Base-by-base conservation (phyloP, 2,797 vertebrate species). In the Manis pentadactyla region DNA sequence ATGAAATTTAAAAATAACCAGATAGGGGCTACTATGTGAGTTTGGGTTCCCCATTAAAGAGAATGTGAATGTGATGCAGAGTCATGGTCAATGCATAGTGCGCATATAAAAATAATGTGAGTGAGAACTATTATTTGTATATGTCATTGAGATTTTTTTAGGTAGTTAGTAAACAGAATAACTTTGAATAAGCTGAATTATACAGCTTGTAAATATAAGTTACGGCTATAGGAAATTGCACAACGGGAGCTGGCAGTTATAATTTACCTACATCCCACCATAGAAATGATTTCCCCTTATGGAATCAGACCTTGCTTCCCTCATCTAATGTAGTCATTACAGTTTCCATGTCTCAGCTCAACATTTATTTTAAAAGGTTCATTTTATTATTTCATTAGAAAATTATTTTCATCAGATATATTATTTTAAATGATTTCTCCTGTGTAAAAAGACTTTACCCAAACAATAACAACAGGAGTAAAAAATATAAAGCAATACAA, bases 361-460 rank as follows among this genome's bases (percentile, higher is more conserved):
- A 57, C 10, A 51, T 79, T 90, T 71, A 92, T 66, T 89, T 90
- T 85, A n/a, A 94, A 78, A 87, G 23, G 18, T 91, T 94, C n/a
- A 82, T 75, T 87, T 92, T 87, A 42, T 90, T 87, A 92, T 94
- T 95, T 96, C 17, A 92, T 71, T 91, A 75, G 7, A 92, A 96
- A 95, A 66, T 94, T 89, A 75, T 85, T 90, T 64, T 71, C 68
- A 3, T 46, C 61, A 75, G 86, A 83, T 27, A 42, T 11, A 21
- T 46, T 25, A 75, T 90, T 92, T 90, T 85, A 61, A 82, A 92
- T 86, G 9, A 81, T 69, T 55, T 71, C 27, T 75, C 29, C 21
- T 49, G 7, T 57, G 21, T 53, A 46, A 46, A 59, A 68, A 69
- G 7, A 13, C 68, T 61, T 97, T 27, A 42, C 15, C 78, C 77